Conservation (phyloP, 2,113 vertebrate genomes). For the Propithecus coquereli region DNA sequence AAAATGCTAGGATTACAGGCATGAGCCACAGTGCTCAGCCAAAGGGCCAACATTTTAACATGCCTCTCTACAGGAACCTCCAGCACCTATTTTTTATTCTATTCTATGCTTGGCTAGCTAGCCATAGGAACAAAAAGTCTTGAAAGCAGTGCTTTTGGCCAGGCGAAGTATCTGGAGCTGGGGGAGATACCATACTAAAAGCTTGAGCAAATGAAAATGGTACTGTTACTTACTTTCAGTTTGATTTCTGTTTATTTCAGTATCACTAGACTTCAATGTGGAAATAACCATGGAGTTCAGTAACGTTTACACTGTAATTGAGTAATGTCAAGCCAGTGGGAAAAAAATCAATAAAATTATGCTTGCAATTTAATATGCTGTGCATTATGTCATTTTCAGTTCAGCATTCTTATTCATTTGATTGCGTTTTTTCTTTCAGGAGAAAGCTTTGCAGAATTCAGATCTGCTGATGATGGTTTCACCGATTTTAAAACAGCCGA, state of each 20-base stretch:
- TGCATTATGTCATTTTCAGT: slow-evolving; percentile 26
- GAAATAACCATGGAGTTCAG: not conserved
- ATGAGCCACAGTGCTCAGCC: no score
- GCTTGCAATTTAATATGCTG: slow-evolving; percentile 26
- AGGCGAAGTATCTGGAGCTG: not conserved
- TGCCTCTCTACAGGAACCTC: not conserved
- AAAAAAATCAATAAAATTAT: not conserved
- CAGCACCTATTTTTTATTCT: not conserved
- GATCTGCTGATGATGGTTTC: slow-evolving; percentile 94
- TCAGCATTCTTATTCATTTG: slow-evolving; percentile 16
- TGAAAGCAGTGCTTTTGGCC: not conserved
- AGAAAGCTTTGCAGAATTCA: slow-evolving; percentile 96
- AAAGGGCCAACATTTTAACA: not conserved
- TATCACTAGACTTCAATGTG: not conserved
- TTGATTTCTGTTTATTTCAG: not conserved
- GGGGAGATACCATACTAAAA: not conserved
- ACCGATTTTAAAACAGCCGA: slow-evolving; percentile 99
- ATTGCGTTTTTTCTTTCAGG: slow-evolving; percentile 79
- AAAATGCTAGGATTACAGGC: no score
- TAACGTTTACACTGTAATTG: not conserved
- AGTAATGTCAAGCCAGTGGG: not conserved
- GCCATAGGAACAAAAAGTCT: not conserved
- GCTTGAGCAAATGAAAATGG: not conserved
- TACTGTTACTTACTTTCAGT: not conserved
- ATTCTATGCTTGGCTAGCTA: not conserved